Percentiles rank a stretch among this genome's conserved stretches.
These are phyloP conservation scores for Archaeoteleia sp. DNA, from an alignment of 2,888 invertebrate species.

Conservation along the genomic window DNA sequence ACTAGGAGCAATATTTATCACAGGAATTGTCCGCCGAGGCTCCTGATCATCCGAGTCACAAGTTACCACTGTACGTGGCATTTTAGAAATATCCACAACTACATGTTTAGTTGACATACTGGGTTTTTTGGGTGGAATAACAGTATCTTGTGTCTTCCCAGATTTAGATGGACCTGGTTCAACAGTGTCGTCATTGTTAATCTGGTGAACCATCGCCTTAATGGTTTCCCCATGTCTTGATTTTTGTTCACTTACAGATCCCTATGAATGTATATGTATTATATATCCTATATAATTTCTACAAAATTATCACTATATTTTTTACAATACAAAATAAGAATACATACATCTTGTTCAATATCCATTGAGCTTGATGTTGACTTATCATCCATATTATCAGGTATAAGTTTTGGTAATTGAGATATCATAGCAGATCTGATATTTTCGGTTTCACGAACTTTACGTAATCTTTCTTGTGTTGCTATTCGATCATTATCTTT, in stretches of 20 bases:
- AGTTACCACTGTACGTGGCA: constrained; percentile 11
- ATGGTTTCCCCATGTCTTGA: too few relatives aligned
- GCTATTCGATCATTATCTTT: constrained; percentile 53
- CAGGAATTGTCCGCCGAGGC: constrained; percentile 55
- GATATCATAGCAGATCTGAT: constrained; percentile 73
- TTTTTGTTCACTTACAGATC: too few relatives aligned
- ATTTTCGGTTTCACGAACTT: constrained; percentile 75
- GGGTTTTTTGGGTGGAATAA: not conserved
- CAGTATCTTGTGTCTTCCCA: not conserved
- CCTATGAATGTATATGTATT: too few relatives aligned
- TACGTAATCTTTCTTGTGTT: constrained; percentile 63
- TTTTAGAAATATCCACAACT: not conserved
- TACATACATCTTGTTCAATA: constrained; percentile 40
- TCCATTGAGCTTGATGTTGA: constrained; percentile 27
- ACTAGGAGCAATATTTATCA: constrained; percentile 53
- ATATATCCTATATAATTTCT: too few relatives aligned
- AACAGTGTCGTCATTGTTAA: too few relatives aligned
- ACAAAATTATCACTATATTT: not conserved
- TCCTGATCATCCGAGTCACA: constrained; percentile 56
- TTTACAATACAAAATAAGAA: not conserved
- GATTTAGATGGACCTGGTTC: too few relatives aligned
- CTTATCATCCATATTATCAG: constrained; percentile 26
- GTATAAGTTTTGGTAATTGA: constrained; percentile 57
- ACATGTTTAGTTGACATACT: constrained; percentile 11
- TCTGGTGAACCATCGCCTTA: too few relatives aligned